A percentile compares a stretch with the other conserved stretches of the same genome.
Evolutionary conservation across 2,113 vertebrate genomes (phyloP).

Genomic region (Empidonax alnorum): DNA sequence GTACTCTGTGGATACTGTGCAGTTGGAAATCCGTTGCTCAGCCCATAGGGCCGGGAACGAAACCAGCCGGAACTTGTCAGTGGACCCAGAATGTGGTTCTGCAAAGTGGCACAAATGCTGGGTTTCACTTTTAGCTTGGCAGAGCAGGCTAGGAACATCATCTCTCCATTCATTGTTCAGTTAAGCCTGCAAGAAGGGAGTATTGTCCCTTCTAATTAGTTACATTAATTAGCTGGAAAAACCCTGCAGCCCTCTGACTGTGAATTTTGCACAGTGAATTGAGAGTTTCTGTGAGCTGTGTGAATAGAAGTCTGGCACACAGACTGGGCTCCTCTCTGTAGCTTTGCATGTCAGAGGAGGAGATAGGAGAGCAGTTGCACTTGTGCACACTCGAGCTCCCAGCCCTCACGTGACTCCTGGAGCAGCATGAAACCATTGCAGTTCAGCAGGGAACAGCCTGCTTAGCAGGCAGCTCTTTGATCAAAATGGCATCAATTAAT

Average conservation of each 20-base stretch:
- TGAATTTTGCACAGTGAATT: neutral
- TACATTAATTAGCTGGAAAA: neutral
- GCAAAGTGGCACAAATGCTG: neutral
- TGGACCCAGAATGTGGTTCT: neutral
- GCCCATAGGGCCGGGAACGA: neutral
- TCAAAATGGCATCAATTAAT: constrained; percentile 42
- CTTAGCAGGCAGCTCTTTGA: constrained; percentile 21
- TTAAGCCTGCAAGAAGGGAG: neutral
- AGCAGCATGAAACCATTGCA: constrained; percentile 2
- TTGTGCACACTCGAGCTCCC: neutral
- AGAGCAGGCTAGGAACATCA: neutral
- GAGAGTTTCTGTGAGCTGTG: neutral
- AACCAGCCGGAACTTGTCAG: neutral
- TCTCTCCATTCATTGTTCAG: neutral
- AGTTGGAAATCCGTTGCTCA: neutral
- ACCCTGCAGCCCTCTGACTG: neutral
- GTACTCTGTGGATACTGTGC: accelerated
- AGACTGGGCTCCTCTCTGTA: neutral
- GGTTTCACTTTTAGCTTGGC: neutral
- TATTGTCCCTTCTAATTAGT: neutral
- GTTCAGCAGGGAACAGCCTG: neutral
- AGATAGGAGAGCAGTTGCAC: neutral
- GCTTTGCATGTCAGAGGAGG: neutral
- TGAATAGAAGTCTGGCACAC: neutral
- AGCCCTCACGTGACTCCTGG: neutral